Base-by-base conservation (phyloP, 2,888 invertebrate genomes). In the Cryptocheilus praepositus region DNA sequence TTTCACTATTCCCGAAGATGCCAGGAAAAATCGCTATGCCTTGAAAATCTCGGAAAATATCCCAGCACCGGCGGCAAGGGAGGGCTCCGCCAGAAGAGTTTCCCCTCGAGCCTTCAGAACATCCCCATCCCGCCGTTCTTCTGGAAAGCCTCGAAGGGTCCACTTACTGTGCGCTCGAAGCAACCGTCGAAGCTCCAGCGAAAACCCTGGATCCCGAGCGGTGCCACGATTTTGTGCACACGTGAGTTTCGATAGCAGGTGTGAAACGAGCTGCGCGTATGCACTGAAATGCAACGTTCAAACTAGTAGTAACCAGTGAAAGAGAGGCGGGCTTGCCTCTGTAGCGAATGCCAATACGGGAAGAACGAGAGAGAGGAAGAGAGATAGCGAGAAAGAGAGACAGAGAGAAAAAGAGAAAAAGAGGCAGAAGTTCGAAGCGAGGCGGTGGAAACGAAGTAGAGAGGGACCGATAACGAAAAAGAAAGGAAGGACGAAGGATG, bases 211-310 rank as follows among this genome's bases (percentile, higher is more conserved):
- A 45, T 45, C 45, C 45, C 15, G 16, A 16, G 45, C 45, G 25
- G 25, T 25, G 36, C 18, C 49, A 49, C 49, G 49, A 49, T 49
- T 11, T 11, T 36, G 11, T 36, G 22, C 21, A 18, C 53, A 53
- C 53, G 49, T 21, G 21, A 53, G n/a, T 15, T 18, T 8, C n/a
- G 25, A 53, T 21, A n/a, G 53, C 21, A 25, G 46, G 49, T 65
- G 49, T 58, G 28, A 46, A 54, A 46, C 67, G 66, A 55, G 46
- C 28, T 54, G 45, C 65, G 60, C 68, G 72, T 63, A 68, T 65
- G 55, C 78, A 69, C 78, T 78, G 78, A 69, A 78, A 78, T 57
- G 67, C 70, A 76, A 74, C 36, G 59, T 25, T 57, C 69, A 65
- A 57, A 75, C 73, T 77, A 62, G 77, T 77, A 76, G 71, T 64